Percentiles rank a stretch among this genome's conserved stretches.
Evolutionary conservation across 2,888 invertebrate genomes (phyloP).

Genomic region (Sisyra nigra): DNA sequence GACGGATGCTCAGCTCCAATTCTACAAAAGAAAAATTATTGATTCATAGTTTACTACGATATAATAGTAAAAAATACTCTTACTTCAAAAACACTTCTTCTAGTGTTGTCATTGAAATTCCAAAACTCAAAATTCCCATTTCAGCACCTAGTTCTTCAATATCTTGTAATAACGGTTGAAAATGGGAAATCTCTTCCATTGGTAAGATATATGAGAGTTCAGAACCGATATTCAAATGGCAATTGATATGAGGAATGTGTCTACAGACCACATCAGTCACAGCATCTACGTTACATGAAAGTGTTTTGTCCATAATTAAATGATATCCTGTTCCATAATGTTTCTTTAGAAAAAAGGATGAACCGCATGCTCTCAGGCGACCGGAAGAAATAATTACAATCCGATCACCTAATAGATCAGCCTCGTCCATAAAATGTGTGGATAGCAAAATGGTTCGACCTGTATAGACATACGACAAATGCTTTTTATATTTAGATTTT

Average conservation of each 20-base stretch:
- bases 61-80: too few species aligned
- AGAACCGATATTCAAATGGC: slow-evolving; percentile 49
- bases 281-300: slow-evolving; percentile 24
- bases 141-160: slow-evolving; percentile 36
- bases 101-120: slow-evolving; percentile 59
- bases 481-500: too few species aligned
- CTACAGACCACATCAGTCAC: slow-evolving; percentile 37
- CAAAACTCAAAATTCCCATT: slow-evolving; percentile 52
- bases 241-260: slow-evolving; percentile 38
- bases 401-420: slow-evolving; percentile 60
- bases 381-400: slow-evolving; percentile 68
- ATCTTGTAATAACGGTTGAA: slow-evolving; percentile 43
- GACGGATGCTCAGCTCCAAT: slow-evolving; percentile 16
- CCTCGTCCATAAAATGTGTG: slow-evolving; percentile 73
- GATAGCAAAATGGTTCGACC: slow-evolving; percentile 58
- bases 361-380: slow-evolving; percentile 53
- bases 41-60: too few species aligned
- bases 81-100: slow-evolving; percentile 67
- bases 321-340: slow-evolving; percentile 65
- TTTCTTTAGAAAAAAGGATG: slow-evolving; percentile 55
- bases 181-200: slow-evolving; percentile 36
- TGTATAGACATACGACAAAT: slow-evolving; percentile 10
- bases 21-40: slow-evolving; percentile 12
- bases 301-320: slow-evolving; percentile 32
- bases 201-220: slow-evolving; percentile 49